Evolutionary conservation across 2,113 vertebrate species (phyloP).

Genomic region (Lethenteron camtschaticum): DNA sequence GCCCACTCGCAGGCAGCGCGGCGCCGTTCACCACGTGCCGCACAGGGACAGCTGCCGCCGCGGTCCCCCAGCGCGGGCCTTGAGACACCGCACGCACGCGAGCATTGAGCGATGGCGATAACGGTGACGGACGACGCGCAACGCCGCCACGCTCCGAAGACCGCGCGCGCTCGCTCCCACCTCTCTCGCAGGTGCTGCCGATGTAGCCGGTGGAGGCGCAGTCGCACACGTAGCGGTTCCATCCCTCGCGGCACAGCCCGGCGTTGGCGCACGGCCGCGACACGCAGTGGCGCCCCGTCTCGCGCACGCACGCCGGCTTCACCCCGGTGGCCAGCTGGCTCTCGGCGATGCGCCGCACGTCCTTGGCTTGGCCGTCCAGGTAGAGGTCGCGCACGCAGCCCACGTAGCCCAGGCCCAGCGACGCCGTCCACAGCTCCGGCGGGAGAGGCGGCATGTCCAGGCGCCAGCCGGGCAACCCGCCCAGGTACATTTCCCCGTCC

Average conservation of each 20-base stretch:
- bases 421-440: constrained; percentile 58
- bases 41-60: no score
- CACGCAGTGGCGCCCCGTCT: constrained; percentile 43
- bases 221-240: constrained; percentile 73
- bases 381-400: constrained; percentile 70
- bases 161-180: constrained; percentile 20
- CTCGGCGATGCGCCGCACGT: constrained; percentile 49
- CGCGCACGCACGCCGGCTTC: constrained; percentile 46
- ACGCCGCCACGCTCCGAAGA: no score
- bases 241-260: constrained; percentile 51
- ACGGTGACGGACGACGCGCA: no score
- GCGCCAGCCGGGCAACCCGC: constrained; percentile 49
- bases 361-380: constrained; percentile 57
- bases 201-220: constrained; percentile 55
- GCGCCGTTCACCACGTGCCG: no score
- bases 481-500: constrained; percentile 62
- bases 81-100: no score
- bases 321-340: constrained; percentile 36
- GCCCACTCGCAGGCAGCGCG: no score
- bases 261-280: constrained; percentile 43
- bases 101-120: no score
- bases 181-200: constrained; percentile 48
- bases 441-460: constrained; percentile 33
- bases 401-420: constrained; percentile 54
- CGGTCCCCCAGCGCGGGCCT: no score